Evolutionary conservation across 2,888 invertebrate genomes (phyloP), one percentile per base, ranked within the genome.

Genomic region (Thymelicus acteon): DNA sequence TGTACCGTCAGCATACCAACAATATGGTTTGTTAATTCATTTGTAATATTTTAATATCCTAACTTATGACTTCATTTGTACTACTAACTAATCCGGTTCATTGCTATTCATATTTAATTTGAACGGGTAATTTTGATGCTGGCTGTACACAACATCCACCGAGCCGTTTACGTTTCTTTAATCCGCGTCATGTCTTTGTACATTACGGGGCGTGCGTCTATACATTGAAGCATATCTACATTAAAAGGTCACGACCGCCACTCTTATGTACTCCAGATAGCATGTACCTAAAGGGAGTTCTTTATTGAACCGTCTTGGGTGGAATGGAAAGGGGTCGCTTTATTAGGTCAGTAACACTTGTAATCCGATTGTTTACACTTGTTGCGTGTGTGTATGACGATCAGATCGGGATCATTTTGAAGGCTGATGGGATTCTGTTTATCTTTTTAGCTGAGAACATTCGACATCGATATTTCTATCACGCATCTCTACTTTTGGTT

Each of bases 291-390:
- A 85, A 89, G 89, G 89, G 92, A 92, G 90, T 91, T 92, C 91
- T 92, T 92, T 92, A 92, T 92, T 90, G 91, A 92, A 88, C 87
- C 83, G 87, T 88, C 88, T 90, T 89, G 91, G 87, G 87, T 85
- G 87, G 81, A 83, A 57, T 85, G 87, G 88, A 72, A 90, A 91
- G 90, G 92, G 92, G 90, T 88, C 90, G 89, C 82, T 87, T 91
- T 92, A 92, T 90, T 92, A 92, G 93, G 93, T 93, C 93, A 93
- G 89, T 92, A 90, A 89, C 91, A 90, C 89, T 86, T 81, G 86
- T 85, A 87, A 86, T 86, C 83, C 81, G 87, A 87, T 87, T 88
- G 89, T 90, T 88, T 89, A 90, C 87, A 84, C 82, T 85, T 81
- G 82, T 80, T 79, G 79, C 78, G 77, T 80, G 78, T 76, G 75